Percentiles rank a stretch among this genome's conserved stretches.
Evolutionary conservation across 2,797 vertebrate species (phyloP).

Genomic region (Pterois miles): DNA sequence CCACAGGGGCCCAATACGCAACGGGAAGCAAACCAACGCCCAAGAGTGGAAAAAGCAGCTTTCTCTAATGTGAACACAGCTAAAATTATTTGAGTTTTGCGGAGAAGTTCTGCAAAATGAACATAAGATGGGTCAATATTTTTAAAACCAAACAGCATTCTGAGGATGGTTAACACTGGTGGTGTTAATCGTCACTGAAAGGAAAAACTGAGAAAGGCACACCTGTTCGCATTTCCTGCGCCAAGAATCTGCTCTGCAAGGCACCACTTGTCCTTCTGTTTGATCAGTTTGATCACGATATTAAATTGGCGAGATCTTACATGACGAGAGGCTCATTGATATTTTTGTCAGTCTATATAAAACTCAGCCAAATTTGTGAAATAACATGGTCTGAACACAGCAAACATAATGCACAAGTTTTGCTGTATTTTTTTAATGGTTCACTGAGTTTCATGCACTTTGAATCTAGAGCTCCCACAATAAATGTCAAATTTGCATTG

Average conservation of each 20-base stretch:
- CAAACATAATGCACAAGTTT: neutral
- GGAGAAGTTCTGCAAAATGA: neutral
- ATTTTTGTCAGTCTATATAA: neutral
- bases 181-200: constrained; percentile 10
- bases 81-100: neutral
- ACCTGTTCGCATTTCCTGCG: constrained; percentile 66
- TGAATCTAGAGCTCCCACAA: neutral
- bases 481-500: constrained; percentile 34
- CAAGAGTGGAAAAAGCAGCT: constrained; percentile 8
- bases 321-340: constrained; percentile 19
- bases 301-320: constrained; percentile 14
- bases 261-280: constrained; percentile 58
- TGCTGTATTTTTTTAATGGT: neutral
- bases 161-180: constrained; percentile 12
- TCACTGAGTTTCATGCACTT: neutral
- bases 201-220: constrained; percentile 61
- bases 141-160: neutral
- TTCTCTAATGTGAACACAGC: neutral
- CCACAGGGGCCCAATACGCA: constrained; percentile 19
- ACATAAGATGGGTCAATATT: neutral
- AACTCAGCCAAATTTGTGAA: neutral
- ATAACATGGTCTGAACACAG: neutral
- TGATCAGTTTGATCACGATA: constrained; percentile 45
- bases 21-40: constrained; percentile 22
- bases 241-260: constrained; percentile 64